Base-by-base conservation (phyloP, 1,140 invertebrate genomes). In the Neodiprion lecontei region DNA sequence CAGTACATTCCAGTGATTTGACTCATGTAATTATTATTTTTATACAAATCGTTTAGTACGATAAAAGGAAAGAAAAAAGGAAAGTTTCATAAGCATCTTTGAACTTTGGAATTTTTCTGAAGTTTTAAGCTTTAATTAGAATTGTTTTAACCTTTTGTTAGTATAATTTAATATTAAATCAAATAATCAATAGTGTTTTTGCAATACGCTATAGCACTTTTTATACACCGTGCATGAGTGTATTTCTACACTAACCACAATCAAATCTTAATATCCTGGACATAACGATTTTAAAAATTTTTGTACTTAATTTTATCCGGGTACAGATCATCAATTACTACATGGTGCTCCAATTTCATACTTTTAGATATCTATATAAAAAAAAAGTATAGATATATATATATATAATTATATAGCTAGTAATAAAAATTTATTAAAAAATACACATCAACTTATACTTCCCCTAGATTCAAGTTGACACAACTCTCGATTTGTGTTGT, bases 81-180 rank as follows among this genome's bases (percentile, higher is more conserved):
- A 40, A 40, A 40, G 28, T 61, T 61, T 61, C 53, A 61, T 61
- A 61, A 61, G 53, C 53, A 61, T 61, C 53, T 61, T 61, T 61
- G 53, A 61, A 61, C n/a, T n/a, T 61, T 12, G 11, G 7, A 61
- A 61, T 61, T 61, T 61, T 2, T 61, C 53, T 61, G 53, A 61
- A 61, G n/a, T 61, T 61, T 61, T n/a, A 61, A 61, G 53, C 53
- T 61, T 61, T 61, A 61, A 61, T 61, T 61, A 61, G 53, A 40
- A 61, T 61, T 61, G 53, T 61, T 61, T 12, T 11, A 61, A 8
- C 11, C 8, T 1, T 61, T n/a, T 12, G 1, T n/a, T 61, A 1
- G 11, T 61, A 61, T 61, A 12, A 61, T 4, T 61, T 12, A 61
- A 61, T 12, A 11, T n/a, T 61, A n/a, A 4, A 61, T 61, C n/a